Conservation (phyloP, 1,140 invertebrate genomes). For the Campodea augens region DNA sequence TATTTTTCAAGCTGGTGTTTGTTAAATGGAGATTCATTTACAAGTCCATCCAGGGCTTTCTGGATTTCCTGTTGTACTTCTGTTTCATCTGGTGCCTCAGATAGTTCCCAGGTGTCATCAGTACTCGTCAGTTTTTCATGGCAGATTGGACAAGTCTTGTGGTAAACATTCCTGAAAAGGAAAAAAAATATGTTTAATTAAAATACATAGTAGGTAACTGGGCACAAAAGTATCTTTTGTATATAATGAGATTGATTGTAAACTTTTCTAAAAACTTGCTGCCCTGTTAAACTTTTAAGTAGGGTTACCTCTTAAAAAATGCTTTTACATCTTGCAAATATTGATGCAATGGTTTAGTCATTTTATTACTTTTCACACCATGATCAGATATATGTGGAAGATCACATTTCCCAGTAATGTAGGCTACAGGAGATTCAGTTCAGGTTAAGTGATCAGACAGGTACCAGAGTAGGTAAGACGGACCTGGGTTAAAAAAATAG, state of each 20-base stretch:
- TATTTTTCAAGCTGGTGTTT: no score
- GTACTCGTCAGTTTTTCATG: slow-evolving; percentile 35
- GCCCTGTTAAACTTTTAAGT: slow-evolving; percentile 3
- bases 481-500: no score
- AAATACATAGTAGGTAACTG: slow-evolving; percentile 1
- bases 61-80: slow-evolving; percentile 39
- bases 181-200: slow-evolving; percentile 13
- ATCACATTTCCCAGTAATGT: no score
- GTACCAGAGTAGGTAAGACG: no score
- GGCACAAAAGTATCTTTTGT: slow-evolving; percentile 3
- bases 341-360: no score
- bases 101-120: slow-evolving; percentile 43
- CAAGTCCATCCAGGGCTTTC: slow-evolving; percentile 26
- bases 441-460: no score
- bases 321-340: no score
- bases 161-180: slow-evolving; percentile 34
- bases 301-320: slow-evolving; percentile 4
- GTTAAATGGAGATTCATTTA: no score
- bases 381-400: no score
- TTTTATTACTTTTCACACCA: no score
- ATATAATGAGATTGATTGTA: background rate
- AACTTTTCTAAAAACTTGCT: slow-evolving; percentile 5
- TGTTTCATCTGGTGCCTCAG: slow-evolving; percentile 36
- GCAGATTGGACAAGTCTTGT: slow-evolving; percentile 47
- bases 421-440: no score